Evolutionary conservation across 2,888 invertebrate species (phyloP), one percentile per base, ranked within the genome.

Genomic region (Strigamia crassipes): DNA sequence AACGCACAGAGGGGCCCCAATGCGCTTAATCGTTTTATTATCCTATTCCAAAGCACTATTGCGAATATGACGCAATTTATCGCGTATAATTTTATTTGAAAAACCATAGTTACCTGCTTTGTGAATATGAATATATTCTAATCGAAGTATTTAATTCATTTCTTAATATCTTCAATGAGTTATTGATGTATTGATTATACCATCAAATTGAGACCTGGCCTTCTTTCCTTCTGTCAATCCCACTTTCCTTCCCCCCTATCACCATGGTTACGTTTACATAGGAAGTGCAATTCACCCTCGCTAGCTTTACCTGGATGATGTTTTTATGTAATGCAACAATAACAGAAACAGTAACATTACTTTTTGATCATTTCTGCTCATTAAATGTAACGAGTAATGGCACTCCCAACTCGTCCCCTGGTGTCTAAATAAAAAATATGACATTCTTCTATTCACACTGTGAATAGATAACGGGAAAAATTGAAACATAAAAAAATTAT

Each of bases 201-300:
- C 61, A 61, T 61, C 18, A 61, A 61, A 61, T 61, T 61, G 61
- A 61, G 61, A 15, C 61, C 61, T 61, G 61, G 61, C 61, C 61
- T 61, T 61, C 61, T 61, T 61, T 61, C 61, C 61, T 61, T 61
- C 61, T 61, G 61, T 61, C 61, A 61, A 61, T 61, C 61, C 61
- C 61, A 61, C 61, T 61, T 61, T 61, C 5, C 61, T 10, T 61
- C n/a, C 18, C 18, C 61, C 61, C 61, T 61, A 18, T 61, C 61
- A 61, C 61, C 61, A 61, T 61, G 61, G 61, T 21, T 61, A 61
- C 61, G 61, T 61, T 61, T 61, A 61, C 18, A 61, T 61, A 61
- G 61, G 61, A 61, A 61, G 61, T 23, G 34, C 34, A 34, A 34
- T 6, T 18, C 61, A 61, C 21, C 61, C 61, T 23, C 61, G n/a